These are phyloP conservation scores for Empis livida DNA, from an alignment of 2,888 invertebrate species.

Conservation along the genomic window DNA sequence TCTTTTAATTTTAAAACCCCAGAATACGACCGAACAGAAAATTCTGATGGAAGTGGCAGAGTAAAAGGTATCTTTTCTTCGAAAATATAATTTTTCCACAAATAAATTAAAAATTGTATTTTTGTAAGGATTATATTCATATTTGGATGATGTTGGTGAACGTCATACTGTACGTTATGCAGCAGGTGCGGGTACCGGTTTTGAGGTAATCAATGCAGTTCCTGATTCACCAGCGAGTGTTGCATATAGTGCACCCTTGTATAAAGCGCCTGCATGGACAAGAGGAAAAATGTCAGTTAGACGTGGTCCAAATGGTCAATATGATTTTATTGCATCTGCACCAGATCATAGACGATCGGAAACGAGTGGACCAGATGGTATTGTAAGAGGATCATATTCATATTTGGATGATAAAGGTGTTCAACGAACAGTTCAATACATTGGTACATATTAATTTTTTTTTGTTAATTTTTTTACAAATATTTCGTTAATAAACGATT, in stretches of 20 bases:
- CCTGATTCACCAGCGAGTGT: constrained; percentile 48
- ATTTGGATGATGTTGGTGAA: constrained; percentile 61
- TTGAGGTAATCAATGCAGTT: constrained; percentile 60
- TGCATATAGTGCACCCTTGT: constrained; percentile 49
- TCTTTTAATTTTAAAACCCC: constrained; percentile 53
- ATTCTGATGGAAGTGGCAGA: constrained; percentile 46
- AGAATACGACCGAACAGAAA: constrained; percentile 54
- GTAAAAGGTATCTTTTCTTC: constrained; percentile 38
- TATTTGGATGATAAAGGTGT: constrained; percentile 67
- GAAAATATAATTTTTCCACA: background rate
- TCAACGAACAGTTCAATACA: constrained; percentile 64
- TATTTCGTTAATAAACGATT: too few relatives aligned
- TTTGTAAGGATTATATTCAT: constrained; percentile 52
- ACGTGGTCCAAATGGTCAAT: constrained; percentile 58
- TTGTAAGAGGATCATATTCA: constrained; percentile 63
- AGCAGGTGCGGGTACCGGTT: constrained; percentile 62
- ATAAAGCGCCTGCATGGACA: constrained; percentile 47
- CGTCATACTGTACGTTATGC: constrained; percentile 62
- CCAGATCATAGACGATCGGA: constrained; percentile 65
- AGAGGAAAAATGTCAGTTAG: constrained; percentile 61
- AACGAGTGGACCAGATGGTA: constrained; percentile 55
- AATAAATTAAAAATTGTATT: background rate
- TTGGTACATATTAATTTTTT: constrained; percentile 17
- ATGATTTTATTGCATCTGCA: constrained; percentile 61
- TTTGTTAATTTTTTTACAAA: too few relatives aligned